Percentiles rank a stretch among this genome's conserved stretches.
phyloP scores from a whole-genome alignment of 2,797 vertebrate species.

The Sebastes hopkinsi region DNA sequence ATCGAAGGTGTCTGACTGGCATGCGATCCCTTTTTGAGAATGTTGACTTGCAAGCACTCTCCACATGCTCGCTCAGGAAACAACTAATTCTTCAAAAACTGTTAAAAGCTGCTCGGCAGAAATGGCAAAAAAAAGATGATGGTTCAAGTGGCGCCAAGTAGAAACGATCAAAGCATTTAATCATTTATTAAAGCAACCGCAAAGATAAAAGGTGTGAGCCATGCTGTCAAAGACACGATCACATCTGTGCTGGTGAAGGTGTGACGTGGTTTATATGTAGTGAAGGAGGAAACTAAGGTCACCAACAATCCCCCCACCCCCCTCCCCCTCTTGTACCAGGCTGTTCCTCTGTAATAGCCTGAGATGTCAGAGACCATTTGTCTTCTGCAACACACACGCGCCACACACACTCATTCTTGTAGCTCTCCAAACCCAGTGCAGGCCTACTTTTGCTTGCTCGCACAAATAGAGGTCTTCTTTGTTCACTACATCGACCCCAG shows the following conservation, averaged over 20 bases:
- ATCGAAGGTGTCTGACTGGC: background rate
- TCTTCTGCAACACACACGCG: constrained; percentile 58
- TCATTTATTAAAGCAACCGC: background rate
- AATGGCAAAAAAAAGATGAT: background rate
- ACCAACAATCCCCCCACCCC: background rate
- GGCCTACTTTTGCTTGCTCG: constrained; percentile 58
- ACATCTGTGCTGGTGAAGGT: background rate
- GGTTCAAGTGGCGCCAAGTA: background rate
- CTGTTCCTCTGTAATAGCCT: constrained; percentile 68
- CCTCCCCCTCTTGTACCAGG: constrained; percentile 61
- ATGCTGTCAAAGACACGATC: background rate
- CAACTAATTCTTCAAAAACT: background rate
- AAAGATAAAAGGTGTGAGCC: background rate
- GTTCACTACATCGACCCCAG: constrained; percentile 56
- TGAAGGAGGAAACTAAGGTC: constrained; percentile 38
- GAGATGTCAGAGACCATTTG: constrained; percentile 75
- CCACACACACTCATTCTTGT: constrained; percentile 52
- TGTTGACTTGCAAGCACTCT: background rate
- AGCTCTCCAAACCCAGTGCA: constrained; percentile 70
- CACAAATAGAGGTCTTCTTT: constrained; percentile 78
- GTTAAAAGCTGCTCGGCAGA: background rate
- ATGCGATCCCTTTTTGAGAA: background rate
- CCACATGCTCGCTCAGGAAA: background rate
- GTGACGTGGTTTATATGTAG: background rate
- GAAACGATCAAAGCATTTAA: background rate